Evolutionary conservation across 2,888 invertebrate species (phyloP), one percentile per base, ranked within the genome.

Genomic region (Molorchus minor): DNA sequence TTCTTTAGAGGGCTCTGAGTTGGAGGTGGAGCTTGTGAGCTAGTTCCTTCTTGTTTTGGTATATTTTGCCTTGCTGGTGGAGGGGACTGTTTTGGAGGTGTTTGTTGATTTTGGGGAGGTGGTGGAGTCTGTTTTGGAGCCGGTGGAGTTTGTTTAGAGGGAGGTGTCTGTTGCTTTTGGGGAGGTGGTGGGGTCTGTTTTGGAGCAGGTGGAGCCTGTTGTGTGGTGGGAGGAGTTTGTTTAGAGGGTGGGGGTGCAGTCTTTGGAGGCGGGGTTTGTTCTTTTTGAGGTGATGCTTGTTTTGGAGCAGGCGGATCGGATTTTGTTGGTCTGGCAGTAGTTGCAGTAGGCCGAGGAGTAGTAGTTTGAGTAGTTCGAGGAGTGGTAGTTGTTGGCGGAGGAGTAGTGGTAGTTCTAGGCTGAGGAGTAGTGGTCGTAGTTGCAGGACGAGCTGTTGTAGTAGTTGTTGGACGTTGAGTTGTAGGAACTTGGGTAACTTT

Each of bases 351-450:
- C 36, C 47, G 41, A 1, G 56, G 58, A 46, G 55, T 62, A 38
- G 62, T 64, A n/a, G 64, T 62, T 19, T 55, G 57, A 13, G 71
- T 62, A 10, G 76, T 69, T 54, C 64, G 65, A n/a, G 73, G 54
- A 17, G 71, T 63, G 3, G 71, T 61, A 3, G 72, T 64, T 0
- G 63, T 58, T 16, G 67, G 56, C 30, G 25, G 61, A 30, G 66
- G 61, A 10, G 71, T 70, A 1, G 65, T 45, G 13, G 65, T 70
- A 46, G 71, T 53, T 43, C 25, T 59, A 46, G 13, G 17, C 36
- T 12, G 13, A 20, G 56, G 33, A 7, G 59, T 53, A 13, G 59
- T 61, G 5, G 55, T 61, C 60, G 73, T 62, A 10, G 77, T 70
- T 13, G 69, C 68, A 3, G 64, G 61, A n/a, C n/a, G n/a, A 10